These are phyloP conservation scores for Ceratina calcarata DNA, from an alignment of 1,140 invertebrate species.

Conservation along the genomic window DNA sequence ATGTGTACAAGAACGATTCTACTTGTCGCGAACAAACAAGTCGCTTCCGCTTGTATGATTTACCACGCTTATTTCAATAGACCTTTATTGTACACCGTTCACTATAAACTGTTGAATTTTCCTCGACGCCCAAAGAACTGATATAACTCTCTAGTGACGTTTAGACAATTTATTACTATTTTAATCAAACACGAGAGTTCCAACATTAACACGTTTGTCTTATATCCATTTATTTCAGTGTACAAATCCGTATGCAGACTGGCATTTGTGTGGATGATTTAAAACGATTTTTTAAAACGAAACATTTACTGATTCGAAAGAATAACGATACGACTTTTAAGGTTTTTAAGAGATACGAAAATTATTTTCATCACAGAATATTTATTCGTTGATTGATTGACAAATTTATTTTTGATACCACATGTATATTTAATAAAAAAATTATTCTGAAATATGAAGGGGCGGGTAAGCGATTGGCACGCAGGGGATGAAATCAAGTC, in stretches of 20 bases:
- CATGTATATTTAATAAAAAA: background rate
- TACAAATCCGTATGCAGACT: background rate
- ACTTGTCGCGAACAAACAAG: background rate
- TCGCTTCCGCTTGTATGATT: background rate
- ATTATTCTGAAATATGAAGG: background rate
- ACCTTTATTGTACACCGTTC: background rate
- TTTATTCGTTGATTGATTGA: background rate
- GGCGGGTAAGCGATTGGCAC: no score
- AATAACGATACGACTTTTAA: background rate
- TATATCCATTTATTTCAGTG: background rate
- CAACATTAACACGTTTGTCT: background rate
- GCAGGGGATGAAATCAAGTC: background rate
- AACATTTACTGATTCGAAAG: background rate
- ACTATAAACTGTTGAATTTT: background rate
- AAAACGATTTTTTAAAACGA: no score
- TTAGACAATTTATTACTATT: background rate
- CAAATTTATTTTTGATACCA: background rate
- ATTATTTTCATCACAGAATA: no score
- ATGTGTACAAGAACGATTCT: background rate
- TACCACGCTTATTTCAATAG: background rate
- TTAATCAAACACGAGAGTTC: conserved; percentile 1
- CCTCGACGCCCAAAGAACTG: background rate
- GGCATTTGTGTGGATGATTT: background rate
- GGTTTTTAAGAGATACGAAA: no score
- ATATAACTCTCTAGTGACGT: background rate